Evolutionary conservation across 2,797 vertebrate genomes (phyloP), one percentile per base, ranked within the genome.

Genomic region (Mergus octosetaceus): DNA sequence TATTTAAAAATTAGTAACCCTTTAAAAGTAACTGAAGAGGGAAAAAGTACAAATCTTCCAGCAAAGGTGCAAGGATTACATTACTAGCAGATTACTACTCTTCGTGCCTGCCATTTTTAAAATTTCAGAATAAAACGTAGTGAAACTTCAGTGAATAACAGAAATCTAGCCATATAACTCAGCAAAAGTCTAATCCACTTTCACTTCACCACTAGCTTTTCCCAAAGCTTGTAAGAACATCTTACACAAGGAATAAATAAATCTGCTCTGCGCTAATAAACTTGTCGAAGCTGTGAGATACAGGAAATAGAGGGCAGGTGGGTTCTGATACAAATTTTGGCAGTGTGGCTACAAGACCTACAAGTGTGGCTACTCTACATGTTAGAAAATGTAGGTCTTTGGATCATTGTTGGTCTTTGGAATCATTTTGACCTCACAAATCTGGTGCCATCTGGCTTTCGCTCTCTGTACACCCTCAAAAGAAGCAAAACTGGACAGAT

Each of bases 381-480:
- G 74, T 74, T 41, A 87, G 61, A 85, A 93, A 85, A 78, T 0
- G 0, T 0, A 61, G 15, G 36, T 86, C 49, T 86, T 70, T 1
- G 0, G 20, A 47, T 70, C 21, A 4, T 49, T 49, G 49, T 25
- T 49, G 7, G 49, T 49, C 49, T 49, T 49, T 49, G 24, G 3
- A 76, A 13, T 47, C 11, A 75, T 8, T 79, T 38, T 75, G 68
- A 60, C n/a, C 36, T 61, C 0, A 0, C 3, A 49, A 56, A 56
- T 43, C 39, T 69, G 60, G 54, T 4, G 79, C 9, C 36, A 65
- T 28, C 18, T 75, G 78, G 21, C 49, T 60, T 85, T 53, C 60
- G 72, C 10, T 4, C 78, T 60, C 25, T 53, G 21, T 51, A 60
- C 17, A 82, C 4, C 24, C 51, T 47, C 13, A 4, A 57, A 85